Base-by-base conservation (phyloP, 2,888 invertebrate genomes). In the Dioctria rufipes region DNA sequence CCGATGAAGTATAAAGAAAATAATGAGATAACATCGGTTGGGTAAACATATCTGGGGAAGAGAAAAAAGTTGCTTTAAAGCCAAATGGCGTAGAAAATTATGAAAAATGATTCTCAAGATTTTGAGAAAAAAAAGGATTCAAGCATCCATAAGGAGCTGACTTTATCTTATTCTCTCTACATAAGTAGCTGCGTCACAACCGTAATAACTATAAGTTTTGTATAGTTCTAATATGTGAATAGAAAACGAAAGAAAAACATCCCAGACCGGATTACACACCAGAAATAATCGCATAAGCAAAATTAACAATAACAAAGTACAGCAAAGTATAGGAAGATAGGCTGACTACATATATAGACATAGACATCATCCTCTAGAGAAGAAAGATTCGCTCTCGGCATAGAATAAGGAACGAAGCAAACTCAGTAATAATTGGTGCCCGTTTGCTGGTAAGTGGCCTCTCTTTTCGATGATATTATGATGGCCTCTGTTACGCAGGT, bases 381-480 rank as follows among this genome's bases (percentile, higher is more conserved):
- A 69, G 40, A 11, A 69, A 69, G 51, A 69, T 49, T 69, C 51
- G 54, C 69, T 8, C n/a, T 66, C 51, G 11, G 51, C 40, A n/a
- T 39, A 51, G 69, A 69, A 39, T 39, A 39, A 51, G 69, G 25
- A 51, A 5, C 1, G 49, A 69, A 54, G 51, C 51, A 51, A 67
- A 69, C 69, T 25, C 51, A 69, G n/a, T 37, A 69, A 69, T 73
- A 73, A 73, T 73, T 73, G 73, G 43, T 73, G 60, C 73, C 60
- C 60, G 73, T 39, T 73, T 25, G 43, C 3, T 9, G 9, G 73
- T 58, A 60, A 73, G 13, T 60, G 73, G 60, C 39, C 37, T 13
- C 73, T 54, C 54, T 46, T 8, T 46, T 6, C 46, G 46, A 46
- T 25, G 25, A 46, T 46, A 8, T 46, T 46, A 3, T 13, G 60